phyloP scores from a whole-genome alignment of 2,888 invertebrate species.

The Polymixis lichenea region DNA sequence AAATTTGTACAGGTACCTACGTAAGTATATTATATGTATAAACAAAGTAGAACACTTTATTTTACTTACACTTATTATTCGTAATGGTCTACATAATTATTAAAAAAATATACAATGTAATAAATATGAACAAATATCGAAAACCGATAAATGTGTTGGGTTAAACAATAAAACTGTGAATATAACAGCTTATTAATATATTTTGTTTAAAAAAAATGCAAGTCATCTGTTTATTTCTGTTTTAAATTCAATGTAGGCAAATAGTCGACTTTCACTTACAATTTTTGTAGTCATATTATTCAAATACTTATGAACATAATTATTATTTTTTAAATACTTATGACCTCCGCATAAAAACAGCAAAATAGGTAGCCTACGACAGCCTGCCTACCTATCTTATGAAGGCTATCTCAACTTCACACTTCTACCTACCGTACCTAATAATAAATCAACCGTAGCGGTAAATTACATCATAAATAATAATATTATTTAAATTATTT shows the following conservation, averaged over 20 bases:
- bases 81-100: neutral
- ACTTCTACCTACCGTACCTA: neutral
- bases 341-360: neutral
- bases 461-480: constrained; percentile 4
- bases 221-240: constrained; percentile 19
- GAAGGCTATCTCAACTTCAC: neutral
- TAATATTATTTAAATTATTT: neutral
- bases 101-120: neutral
- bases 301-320: neutral
- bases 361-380: neutral
- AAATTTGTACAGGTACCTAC: too few relatives aligned
- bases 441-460: neutral
- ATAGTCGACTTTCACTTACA: neutral
- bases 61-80: neutral
- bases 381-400: neutral
- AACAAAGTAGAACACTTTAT: neutral
- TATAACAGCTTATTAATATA: neutral
- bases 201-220: constrained; percentile 3
- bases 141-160: neutral
- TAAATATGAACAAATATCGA: constrained; percentile 4
- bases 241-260: neutral
- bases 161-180: neutral
- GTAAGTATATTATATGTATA: neutral
- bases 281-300: neutral
- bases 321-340: neutral